A percentile compares a stretch with the other conserved stretches of the same genome.
phyloP scores from a whole-genome alignment of 2,888 invertebrate genomes.

The Lissocephala sabroskyi region DNA sequence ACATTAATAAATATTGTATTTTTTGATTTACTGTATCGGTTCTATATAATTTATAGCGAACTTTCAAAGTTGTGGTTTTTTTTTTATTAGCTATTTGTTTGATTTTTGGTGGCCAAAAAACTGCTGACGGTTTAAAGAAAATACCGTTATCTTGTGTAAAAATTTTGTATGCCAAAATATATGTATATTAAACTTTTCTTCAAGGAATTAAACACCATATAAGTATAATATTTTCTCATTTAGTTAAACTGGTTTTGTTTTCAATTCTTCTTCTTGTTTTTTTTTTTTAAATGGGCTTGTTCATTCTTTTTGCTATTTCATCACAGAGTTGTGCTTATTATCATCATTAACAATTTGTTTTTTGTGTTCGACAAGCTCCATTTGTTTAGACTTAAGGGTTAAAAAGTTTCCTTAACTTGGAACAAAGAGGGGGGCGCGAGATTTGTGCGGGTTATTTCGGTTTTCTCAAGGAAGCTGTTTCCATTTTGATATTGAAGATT shows the following conservation, averaged over 20 bases:
- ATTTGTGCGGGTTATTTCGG: slow-evolving; percentile 5
- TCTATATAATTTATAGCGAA: slow-evolving; percentile 29
- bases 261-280: slow-evolving; percentile 14
- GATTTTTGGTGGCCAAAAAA: slow-evolving; percentile 27
- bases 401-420: no score
- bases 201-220: slow-evolving; percentile 64
- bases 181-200: slow-evolving; percentile 22
- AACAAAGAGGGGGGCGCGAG: no score
- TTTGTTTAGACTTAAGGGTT: no score
- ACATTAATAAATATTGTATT: slow-evolving; percentile 51
- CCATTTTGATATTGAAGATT: not conserved
- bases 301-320: slow-evolving; percentile 28
- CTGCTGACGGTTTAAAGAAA: slow-evolving; percentile 14
- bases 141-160: slow-evolving; percentile 37
- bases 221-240: slow-evolving; percentile 35
- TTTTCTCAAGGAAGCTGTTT: no score
- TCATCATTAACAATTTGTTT: slow-evolving; percentile 58
- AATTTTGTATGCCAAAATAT: slow-evolving; percentile 65
- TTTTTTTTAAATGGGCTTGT: slow-evolving; percentile 27
- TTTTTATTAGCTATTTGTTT: slow-evolving; percentile 12
- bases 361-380: slow-evolving; percentile 38
- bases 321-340: slow-evolving; percentile 63
- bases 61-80: slow-evolving; percentile 10
- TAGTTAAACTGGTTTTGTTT: slow-evolving; percentile 32
- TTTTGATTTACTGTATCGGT: slow-evolving; percentile 38